Percentiles rank a stretch among this genome's conserved stretches.
Evolutionary conservation across 2,888 invertebrate genomes (phyloP).

Genomic region (Caenorhabditis sp.): DNA sequence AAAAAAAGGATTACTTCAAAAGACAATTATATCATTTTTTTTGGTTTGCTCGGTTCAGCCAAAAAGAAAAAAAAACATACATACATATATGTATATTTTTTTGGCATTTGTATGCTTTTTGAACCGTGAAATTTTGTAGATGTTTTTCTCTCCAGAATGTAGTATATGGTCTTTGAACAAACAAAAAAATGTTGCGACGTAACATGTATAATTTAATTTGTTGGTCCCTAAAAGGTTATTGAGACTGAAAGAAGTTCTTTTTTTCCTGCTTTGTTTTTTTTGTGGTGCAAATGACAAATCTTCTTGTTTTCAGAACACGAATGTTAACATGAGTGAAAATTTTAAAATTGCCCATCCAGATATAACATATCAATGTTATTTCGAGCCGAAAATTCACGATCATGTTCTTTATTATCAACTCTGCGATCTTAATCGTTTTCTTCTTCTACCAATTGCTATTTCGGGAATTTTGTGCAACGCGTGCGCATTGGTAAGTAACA

Average conservation of each 20-base stretch:
- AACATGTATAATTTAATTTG: constrained; percentile 2
- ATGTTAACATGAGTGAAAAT: not conserved
- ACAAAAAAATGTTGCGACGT: not conserved
- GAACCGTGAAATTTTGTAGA: not conserved
- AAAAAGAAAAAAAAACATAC: too few relatives aligned
- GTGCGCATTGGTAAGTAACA: constrained; percentile 61
- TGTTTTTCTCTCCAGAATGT: not conserved
- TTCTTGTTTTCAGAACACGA: not conserved
- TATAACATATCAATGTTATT: constrained; percentile 51
- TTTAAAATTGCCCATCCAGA: constrained; percentile 16
- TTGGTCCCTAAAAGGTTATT: not conserved
- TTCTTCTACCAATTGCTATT: constrained; percentile 64
- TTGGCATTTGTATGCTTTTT: not conserved
- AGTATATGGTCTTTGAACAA: not conserved
- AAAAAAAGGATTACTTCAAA: not conserved
- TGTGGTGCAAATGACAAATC: not conserved
- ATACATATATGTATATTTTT: not conserved
- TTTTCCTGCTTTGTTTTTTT: not conserved
- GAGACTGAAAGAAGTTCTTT: not conserved
- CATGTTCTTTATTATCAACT: constrained; percentile 65
- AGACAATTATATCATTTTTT: not conserved
- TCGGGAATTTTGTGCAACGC: constrained; percentile 67
- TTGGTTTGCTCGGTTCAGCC: constrained; percentile 19
- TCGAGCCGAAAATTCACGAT: constrained; percentile 69
- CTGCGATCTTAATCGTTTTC: constrained; percentile 56